These are phyloP conservation scores for Anodontia alba DNA, from an alignment of 2,888 invertebrate species.

Conservation along the genomic window DNA sequence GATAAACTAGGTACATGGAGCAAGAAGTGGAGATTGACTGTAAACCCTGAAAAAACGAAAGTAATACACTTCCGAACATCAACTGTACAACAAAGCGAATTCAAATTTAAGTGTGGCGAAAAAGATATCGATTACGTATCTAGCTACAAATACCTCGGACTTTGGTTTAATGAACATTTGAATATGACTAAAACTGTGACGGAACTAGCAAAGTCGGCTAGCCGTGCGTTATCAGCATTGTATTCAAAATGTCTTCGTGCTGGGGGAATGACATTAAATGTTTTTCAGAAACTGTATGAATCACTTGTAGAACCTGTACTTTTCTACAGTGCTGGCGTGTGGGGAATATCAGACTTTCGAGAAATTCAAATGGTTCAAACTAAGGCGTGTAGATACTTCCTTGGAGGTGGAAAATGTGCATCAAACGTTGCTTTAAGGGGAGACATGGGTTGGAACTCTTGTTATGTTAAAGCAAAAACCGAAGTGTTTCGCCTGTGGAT, in stretches of 20 bases:
- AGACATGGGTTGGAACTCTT: conserved; percentile 25
- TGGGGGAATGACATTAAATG: conserved; percentile 26
- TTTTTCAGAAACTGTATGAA: conserved; percentile 26
- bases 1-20: neutral
- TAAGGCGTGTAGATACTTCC: conserved; percentile 20
- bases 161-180: too few species aligned
- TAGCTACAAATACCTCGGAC: conserved; percentile 37
- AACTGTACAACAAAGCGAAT: too few species aligned
- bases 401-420: conserved; percentile 21
- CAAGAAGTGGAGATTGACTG: conserved; percentile 23
- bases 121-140: neutral
- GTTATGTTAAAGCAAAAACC: neutral
- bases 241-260: conserved; percentile 9
- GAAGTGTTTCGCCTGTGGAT: neutral
- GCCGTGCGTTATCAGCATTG: conserved; percentile 27
- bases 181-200: too few species aligned
- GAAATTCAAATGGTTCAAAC: conserved; percentile 24
- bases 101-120: too few species aligned
- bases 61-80: too few species aligned
- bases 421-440: conserved; percentile 20
- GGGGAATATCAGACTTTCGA: conserved; percentile 20
- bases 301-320: conserved; percentile 27
- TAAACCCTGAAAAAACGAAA: conserved; percentile 32
- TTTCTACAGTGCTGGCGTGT: conserved; percentile 26
- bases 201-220: too few species aligned